Base-by-base conservation (phyloP, 2,113 vertebrate species). In the Ibidorhyncha struthersii region DNA sequence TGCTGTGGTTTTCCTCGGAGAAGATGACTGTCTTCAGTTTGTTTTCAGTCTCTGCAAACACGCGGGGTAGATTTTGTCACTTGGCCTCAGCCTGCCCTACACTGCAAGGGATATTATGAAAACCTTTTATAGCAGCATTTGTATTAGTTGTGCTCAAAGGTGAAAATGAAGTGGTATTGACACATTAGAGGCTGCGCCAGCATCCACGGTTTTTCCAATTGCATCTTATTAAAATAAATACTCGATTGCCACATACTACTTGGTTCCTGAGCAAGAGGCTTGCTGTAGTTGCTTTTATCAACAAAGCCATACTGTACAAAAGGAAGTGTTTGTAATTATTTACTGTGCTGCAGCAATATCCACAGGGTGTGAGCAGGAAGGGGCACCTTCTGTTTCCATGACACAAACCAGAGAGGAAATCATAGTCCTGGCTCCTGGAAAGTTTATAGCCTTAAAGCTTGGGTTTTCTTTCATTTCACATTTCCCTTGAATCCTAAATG, bases 321-420 rank as follows among this genome's bases (percentile, higher is more conserved):
- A 66, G 62, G 90, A 92, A 92, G 49, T 84, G 91, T 95, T 95
- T 83, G 23, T 82, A 82, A 90, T 89, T 93, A 87, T 95, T 97
- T 94, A 92, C 76, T 86, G 30, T 86, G 72, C 84, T 89, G 86
- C 59, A 56, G 80, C 79, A 93, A 14, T 83, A 90, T 92, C 69
- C 77, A 66, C 50, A 9, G 86, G 76, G 76, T 59, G 67, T 62
- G 83, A 80, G 79, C 74, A 86, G 87, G 90, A 96, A 93, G 88
- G 93, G 87, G 32, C 72, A 84, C 56, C n/a, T 52, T 77, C 70
- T n/a, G n/a, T n/a, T n/a, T n/a, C n/a, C n/a, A n/a, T n/a, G n/a
- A n/a, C n/a, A n/a, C n/a, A n/a, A n/a, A n/a, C n/a, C n/a, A n/a
- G 82, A 87, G 65, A 90, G 85, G 74, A 93, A 97, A 90, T 49